phyloP scores from a whole-genome alignment of 2,797 vertebrate species.

The Poeciliopsis paucimaculata region DNA sequence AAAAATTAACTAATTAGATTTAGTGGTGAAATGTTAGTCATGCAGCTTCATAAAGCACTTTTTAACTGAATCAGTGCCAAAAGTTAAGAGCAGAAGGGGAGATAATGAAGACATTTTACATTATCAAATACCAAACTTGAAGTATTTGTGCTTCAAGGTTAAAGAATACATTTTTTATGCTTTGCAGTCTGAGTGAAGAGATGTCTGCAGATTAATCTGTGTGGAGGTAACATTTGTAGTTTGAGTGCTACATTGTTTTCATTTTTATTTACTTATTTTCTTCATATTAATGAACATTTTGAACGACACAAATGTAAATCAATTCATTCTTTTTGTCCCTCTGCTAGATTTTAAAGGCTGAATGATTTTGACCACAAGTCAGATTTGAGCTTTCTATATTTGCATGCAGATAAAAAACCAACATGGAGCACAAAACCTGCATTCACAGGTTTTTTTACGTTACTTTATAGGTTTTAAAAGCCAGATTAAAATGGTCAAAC shows the following conservation, averaged over 20 bases:
- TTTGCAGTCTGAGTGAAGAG: neutral
- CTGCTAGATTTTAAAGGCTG: neutral
- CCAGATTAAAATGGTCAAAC: neutral
- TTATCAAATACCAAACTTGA: neutral
- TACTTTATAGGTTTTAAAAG: neutral
- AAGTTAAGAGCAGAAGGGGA: neutral
- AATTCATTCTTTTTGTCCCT: neutral
- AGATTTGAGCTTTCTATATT: neutral
- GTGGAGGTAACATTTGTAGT: neutral
- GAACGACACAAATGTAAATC: neutral
- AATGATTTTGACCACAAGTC: neutral
- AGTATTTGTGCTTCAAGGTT: neutral
- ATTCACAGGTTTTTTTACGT: neutral
- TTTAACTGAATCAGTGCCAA: neutral
- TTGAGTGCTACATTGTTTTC: neutral
- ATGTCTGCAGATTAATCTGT: slow-evolving; percentile 1
- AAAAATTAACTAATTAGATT: slow-evolving; percentile 10
- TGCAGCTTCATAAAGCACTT: neutral
- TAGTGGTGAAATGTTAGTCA: slow-evolving; percentile 8
- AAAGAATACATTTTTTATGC: neutral
- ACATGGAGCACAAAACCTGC: neutral
- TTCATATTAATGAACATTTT: neutral
- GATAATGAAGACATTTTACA: neutral
- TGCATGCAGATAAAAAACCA: neutral
- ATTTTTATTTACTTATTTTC: neutral